A percentile compares a stretch with the other conserved stretches of the same genome.
phyloP scores from a whole-genome alignment of 2,113 vertebrate species.

The Mus spicilegus region DNA sequence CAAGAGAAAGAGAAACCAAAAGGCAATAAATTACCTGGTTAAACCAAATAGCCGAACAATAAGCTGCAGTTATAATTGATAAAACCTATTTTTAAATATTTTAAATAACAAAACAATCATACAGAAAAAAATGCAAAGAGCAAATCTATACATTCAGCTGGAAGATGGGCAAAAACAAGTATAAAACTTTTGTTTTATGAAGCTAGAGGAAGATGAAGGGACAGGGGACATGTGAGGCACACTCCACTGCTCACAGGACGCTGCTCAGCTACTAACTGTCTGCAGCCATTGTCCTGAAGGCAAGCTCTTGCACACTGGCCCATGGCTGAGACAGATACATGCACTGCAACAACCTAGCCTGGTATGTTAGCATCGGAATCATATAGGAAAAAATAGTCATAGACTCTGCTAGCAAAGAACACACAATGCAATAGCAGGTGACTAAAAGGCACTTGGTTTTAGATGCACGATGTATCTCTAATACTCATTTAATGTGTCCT shows the following conservation, averaged over 20 bases:
- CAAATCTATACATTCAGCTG: neutral
- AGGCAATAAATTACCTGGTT: constrained; percentile 23
- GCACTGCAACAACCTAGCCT: neutral
- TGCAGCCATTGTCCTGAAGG: neutral
- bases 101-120: constrained; percentile 10
- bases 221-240: rapidly evolving
- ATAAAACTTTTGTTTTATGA: neutral
- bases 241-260: too few species aligned
- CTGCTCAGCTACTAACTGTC: neutral
- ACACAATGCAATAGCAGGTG: neutral
- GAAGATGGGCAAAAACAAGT: neutral
- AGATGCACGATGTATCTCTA: neutral
- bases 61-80: constrained; percentile 26
- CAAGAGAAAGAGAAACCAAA: constrained; percentile 54
- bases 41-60: constrained; percentile 10
- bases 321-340: neutral
- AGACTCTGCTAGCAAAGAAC: neutral
- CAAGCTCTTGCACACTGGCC: neutral
- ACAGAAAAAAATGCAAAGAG: neutral
- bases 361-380: neutral
- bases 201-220: neutral
- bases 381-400: neutral
- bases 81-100: constrained; percentile 40
- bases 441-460: constrained; percentile 32
- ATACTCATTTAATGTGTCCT: neutral